A percentile compares a stretch with the other conserved stretches of the same genome.
phyloP scores from a whole-genome alignment of 2,797 vertebrate species.

The Limosa lapponica region DNA sequence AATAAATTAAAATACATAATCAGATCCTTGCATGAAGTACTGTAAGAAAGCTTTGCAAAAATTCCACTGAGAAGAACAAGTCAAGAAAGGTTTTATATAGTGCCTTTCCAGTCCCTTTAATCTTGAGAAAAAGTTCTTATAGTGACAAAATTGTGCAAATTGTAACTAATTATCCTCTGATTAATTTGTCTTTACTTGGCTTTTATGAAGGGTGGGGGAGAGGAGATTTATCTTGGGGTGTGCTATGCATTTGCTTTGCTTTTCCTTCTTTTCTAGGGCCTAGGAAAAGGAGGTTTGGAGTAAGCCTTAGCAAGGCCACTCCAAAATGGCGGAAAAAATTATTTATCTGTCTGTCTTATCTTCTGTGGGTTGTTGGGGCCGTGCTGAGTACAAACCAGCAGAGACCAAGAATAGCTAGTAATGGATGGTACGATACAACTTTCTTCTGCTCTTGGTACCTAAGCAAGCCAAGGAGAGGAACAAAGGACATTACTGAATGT shows the following conservation, averaged over 20 bases:
- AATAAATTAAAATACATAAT: constrained; percentile 55
- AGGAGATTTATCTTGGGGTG: neutral
- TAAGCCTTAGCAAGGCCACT: neutral
- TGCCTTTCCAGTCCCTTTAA: constrained; percentile 15
- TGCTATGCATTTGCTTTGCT: neutral
- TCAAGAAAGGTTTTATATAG: constrained; percentile 9
- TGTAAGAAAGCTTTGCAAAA: constrained; percentile 29
- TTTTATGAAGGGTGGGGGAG: neutral
- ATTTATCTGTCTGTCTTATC: neutral
- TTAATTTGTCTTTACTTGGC: neutral
- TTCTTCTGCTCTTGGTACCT: neutral
- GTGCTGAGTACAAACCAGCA: neutral
- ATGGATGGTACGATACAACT: neutral
- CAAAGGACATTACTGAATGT: neutral
- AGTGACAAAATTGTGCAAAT: constrained; percentile 49
- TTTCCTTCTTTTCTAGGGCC: neutral
- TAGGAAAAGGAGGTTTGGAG: neutral
- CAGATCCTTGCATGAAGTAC: constrained; percentile 17
- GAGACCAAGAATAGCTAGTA: neutral
- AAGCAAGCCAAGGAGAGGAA: neutral
- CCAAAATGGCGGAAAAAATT: neutral
- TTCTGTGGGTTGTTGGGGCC: neutral
- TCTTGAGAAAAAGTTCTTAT: neutral
- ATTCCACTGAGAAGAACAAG: constrained; percentile 38
- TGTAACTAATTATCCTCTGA: neutral